These are phyloP conservation scores for Girardinichthys multiradiatus DNA, from an alignment of 2,113 vertebrate species.

Conservation along the genomic window DNA sequence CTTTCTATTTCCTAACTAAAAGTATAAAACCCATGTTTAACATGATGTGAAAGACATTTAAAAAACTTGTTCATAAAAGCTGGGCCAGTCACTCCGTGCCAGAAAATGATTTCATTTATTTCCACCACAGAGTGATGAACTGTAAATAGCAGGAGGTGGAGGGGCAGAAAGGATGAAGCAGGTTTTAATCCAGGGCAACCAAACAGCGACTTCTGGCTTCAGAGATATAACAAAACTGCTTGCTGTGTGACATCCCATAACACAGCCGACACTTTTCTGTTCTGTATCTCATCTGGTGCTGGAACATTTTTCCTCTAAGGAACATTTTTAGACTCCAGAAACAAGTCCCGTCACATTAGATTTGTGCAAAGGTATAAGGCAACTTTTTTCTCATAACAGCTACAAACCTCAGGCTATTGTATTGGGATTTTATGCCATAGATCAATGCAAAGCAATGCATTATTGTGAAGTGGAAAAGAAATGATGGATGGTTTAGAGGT, in stretches of 20 bases:
- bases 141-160: constrained; percentile 5
- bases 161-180: constrained; percentile 5
- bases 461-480: background rate
- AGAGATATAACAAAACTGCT: background rate
- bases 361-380: background rate
- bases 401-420: background rate
- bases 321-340: background rate
- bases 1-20: constrained; percentile 1
- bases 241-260: background rate
- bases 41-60: background rate
- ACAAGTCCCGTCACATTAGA: background rate
- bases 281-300: background rate
- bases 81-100: background rate
- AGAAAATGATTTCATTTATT: too few relatives aligned
- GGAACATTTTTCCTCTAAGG: background rate
- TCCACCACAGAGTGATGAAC: too few relatives aligned
- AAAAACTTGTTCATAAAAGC: too few relatives aligned
- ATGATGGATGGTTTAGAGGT: background rate
- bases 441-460: background rate
- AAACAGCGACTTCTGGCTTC: background rate
- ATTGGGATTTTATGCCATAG: background rate
- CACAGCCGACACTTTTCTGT: background rate
- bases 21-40: too few relatives aligned
- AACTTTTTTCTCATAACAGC: background rate
- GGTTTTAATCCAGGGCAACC: background rate